Evolutionary conservation across 2,888 invertebrate genomes (phyloP), one percentile per base, ranked within the genome.

Genomic region (Himalopsyche anomala): DNA sequence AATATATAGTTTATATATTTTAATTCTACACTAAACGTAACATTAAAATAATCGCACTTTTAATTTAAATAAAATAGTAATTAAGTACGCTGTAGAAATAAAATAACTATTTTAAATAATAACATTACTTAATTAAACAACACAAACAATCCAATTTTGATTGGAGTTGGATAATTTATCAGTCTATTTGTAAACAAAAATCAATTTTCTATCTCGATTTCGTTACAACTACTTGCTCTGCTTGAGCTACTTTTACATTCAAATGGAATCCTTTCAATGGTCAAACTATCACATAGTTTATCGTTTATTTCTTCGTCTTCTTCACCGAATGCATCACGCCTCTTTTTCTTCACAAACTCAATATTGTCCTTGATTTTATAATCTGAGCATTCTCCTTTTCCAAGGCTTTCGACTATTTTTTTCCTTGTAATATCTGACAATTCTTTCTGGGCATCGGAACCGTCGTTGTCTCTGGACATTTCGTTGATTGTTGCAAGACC

Each of bases 131-230:
- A 45, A 11, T 45, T 45, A 45, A 45, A 6, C 6, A 40, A 45
- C 2, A 45, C 45, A 45, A 45, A 45, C 9, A 45, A 45, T 11
- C 6, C 9, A 11, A 45, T 45, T 5, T 45, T 11, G 9, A 51
- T 15, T 4, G 15, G 51, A 15, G 12, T 51, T 15, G 15, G 12
- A 15, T 51, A 51, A 19, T 19, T 62, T 12, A 19, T 19, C 62
- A 62, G 19, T 62, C 62, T 62, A 19, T 19, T 62, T 62, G 28
- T n/a, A 5, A 56, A 28, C 9, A 45, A 82, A 84, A 69, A 55
- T 91, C 90, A 93, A 91, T 93, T 93, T 90, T 93, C 93, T 86
- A 93, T 89, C 89, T 93, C 93, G 87, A 93, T 93, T 89, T 93
- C 88, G 54, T 88, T 87, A 82, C 88, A 87, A 81, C 87, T 93